Evolutionary conservation across 2,888 invertebrate genomes (phyloP).

Genomic region (Cerastoderma edule): DNA sequence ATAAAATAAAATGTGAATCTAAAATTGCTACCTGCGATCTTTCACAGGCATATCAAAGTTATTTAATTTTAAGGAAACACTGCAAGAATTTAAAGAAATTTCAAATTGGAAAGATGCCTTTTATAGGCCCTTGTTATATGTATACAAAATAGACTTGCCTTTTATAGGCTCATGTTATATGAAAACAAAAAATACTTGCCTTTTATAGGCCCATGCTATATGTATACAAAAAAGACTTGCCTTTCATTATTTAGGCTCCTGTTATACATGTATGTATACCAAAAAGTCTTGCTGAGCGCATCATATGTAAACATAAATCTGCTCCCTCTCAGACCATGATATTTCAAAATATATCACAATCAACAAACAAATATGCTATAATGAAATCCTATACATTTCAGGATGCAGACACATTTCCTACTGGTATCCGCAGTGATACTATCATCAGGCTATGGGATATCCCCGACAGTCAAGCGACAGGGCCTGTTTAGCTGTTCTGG

Average conservation of each 20-base stretch:
- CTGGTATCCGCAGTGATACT: neutral
- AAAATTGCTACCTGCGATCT: too few relatives aligned
- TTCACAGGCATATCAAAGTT: too few relatives aligned
- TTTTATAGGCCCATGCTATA: too few relatives aligned
- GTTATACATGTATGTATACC: neutral
- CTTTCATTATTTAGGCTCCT: neutral
- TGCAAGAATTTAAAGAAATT: too few relatives aligned
- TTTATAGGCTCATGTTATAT: too few relatives aligned
- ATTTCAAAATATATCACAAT: neutral
- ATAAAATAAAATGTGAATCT: too few relatives aligned
- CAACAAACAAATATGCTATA: neutral
- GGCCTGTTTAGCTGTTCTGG: conserved; percentile 70
- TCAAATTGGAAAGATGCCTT: too few relatives aligned
- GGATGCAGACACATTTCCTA: conserved; percentile 18
- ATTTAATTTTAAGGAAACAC: too few relatives aligned
- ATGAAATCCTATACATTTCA: conserved; percentile 11
- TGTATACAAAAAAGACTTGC: neutral
- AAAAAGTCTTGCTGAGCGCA: neutral
- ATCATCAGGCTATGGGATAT: neutral
- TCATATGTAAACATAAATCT: neutral
- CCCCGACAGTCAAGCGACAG: conserved; percentile 55
- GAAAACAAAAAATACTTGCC: too few relatives aligned
- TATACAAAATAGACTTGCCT: too few relatives aligned
- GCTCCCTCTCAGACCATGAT: neutral
- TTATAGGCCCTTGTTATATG: too few relatives aligned